Evolutionary conservation across 2,888 invertebrate genomes (phyloP).

Genomic region (Blastobasis lacticolella): DNA sequence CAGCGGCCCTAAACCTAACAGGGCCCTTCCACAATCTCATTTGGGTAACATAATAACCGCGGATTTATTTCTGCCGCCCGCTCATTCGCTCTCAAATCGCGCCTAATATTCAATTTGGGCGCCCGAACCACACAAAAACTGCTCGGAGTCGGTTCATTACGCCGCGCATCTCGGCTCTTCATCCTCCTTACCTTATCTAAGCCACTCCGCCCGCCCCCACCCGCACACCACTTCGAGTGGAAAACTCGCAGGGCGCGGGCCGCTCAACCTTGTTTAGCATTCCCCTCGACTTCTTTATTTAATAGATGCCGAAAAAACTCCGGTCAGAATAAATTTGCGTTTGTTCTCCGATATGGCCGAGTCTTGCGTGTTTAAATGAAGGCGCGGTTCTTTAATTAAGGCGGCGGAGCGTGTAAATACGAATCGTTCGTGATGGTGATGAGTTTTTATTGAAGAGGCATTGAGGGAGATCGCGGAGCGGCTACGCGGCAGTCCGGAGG

Average conservation of each 20-base stretch:
- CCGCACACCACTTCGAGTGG: conserved; percentile 62
- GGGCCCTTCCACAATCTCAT: conserved; percentile 64
- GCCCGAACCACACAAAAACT: conserved; percentile 70
- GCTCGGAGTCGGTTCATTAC: conserved; percentile 70
- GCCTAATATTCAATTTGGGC: conserved; percentile 73
- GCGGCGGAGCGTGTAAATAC: conserved; percentile 49
- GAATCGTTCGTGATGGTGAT: conserved; percentile 48
- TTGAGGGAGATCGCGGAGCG: conserved; percentile 20
- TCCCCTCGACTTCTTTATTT: conserved; percentile 72
- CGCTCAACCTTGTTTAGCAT: conserved; percentile 73
- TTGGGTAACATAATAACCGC: conserved; percentile 70
- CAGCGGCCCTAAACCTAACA: conserved; percentile 52
- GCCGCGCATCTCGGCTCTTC: conserved; percentile 71
- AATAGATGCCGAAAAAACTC: conserved; percentile 69
- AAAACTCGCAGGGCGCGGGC: conserved; percentile 71
- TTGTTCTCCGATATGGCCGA: conserved; percentile 59
- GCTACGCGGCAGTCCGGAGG: conserved; percentile 25
- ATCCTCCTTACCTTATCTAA: conserved; percentile 73
- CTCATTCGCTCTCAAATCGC: conserved; percentile 70
- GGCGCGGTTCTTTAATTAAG: conserved; percentile 61
- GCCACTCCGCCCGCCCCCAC: conserved; percentile 48
- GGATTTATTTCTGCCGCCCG: conserved; percentile 69
- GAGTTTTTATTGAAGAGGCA: conserved; percentile 52
- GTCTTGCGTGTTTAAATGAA: conserved; percentile 44
- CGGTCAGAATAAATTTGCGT: conserved; percentile 69